Evolutionary conservation across 2,113 vertebrate genomes (phyloP), one percentile per base, ranked within the genome.

Genomic region (Mesitornis unicolor): DNA sequence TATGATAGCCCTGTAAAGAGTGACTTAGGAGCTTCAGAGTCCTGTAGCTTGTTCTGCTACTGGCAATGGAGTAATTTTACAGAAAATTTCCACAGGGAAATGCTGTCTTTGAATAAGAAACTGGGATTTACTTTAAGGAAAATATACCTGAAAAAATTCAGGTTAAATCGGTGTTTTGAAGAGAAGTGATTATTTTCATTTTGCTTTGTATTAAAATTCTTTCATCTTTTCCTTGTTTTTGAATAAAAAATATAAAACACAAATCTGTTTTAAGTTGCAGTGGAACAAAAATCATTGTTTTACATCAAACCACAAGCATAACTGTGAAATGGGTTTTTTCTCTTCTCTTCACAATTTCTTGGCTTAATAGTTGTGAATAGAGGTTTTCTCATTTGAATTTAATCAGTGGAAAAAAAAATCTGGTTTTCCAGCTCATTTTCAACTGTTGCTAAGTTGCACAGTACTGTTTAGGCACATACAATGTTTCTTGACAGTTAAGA

Each of bases 301-400:
- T 77, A 24, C 33, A 50, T n/a, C 26, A 90, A 77, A 86, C 42
- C 25, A 29, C 26, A 67, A 60, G 17, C 4, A 0, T 65, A 86
- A 93, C 31, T 0, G 0, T 75, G 68, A 93, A 92, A 92, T 43
- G 20, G 11, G 35, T 33, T 84, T 93, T 94, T 94, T 89, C 48
- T 77, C 83, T 87, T 87, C 42, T 91, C 17, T 75, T 88, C 38
- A 26, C 29, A 22, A 61, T 88, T 87, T 84, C 43, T 68, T 91
- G 38, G 28, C 18, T 59, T 80, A 50, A 31, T 47, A 50, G 29
- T 57, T 61, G 22, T 70, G 47, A 77, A 74, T 70, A 86, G 74
- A 51, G 4, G 0, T 1, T 53, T 82, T 70, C 63, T 40, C 31
- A n/a, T 43, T 51, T 71, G 29, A 83, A 50, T 86, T 75, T 53